A percentile compares a stretch with the other conserved stretches of the same genome.
Conservation (phyloP, 2,797 vertebrate genomes). For the Trachurus trachurus region DNA sequence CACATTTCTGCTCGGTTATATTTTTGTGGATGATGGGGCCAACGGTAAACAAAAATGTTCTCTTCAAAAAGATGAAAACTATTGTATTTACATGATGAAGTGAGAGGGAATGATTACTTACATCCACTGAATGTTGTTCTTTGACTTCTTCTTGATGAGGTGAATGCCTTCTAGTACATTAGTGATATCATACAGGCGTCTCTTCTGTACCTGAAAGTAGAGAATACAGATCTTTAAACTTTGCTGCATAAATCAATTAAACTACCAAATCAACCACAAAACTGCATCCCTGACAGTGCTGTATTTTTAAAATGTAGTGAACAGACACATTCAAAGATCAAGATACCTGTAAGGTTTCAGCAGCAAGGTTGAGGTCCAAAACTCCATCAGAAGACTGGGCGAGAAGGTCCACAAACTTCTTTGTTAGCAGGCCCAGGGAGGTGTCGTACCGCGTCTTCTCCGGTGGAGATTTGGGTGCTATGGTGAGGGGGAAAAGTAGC, state of each 20-base stretch:
- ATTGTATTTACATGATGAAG: background rate
- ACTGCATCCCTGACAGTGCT: background rate
- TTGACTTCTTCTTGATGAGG: slow-evolving; percentile 98
- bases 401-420: slow-evolving; percentile 97
- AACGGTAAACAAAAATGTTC: no score
- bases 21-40: no score
- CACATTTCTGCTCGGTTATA: no score
- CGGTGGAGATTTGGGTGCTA: slow-evolving; percentile 94
- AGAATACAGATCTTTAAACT: background rate
- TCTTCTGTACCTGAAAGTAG: slow-evolving; percentile 91
- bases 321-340: background rate
- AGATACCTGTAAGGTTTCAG: slow-evolving; percentile 89
- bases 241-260: background rate
- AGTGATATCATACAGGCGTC: slow-evolving; percentile 97
- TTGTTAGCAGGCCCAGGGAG: slow-evolving; percentile 95
- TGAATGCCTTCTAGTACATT: slow-evolving; percentile 98
- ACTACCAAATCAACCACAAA: background rate
- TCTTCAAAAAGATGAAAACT: no score
- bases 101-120: slow-evolving; percentile 80
- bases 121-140: slow-evolving; percentile 99
- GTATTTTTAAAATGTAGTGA: background rate
- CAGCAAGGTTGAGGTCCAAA: slow-evolving; percentile 95
- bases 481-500: background rate
- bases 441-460: slow-evolving; percentile 98
- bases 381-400: slow-evolving; percentile 96